These are phyloP conservation scores for Drosophila mettleri DNA, from an alignment of 2,888 invertebrate genomes.

Conservation along the genomic window DNA sequence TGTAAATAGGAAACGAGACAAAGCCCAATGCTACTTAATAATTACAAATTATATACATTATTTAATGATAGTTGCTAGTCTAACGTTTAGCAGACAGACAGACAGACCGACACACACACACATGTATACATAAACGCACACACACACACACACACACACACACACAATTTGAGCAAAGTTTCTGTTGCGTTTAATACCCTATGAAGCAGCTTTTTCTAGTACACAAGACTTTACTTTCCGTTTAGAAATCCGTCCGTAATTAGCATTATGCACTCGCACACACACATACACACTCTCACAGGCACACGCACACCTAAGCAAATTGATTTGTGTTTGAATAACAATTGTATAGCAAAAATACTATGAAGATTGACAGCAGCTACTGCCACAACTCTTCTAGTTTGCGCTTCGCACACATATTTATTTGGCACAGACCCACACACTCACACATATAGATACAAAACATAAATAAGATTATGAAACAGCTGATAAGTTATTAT, in stretches of 20 bases:
- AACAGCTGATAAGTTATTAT: slow-evolving; percentile 47
- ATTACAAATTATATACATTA: slow-evolving; percentile 60
- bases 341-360: slow-evolving; percentile 3
- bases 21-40: slow-evolving; percentile 57
- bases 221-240: slow-evolving; percentile 57
- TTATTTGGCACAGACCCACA: slow-evolving; percentile 12
- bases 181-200: slow-evolving; percentile 42
- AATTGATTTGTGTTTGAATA: slow-evolving; percentile 22
- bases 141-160: background rate
- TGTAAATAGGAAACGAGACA: slow-evolving; percentile 66
- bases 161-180: slow-evolving; percentile 22
- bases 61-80: slow-evolving; percentile 67
- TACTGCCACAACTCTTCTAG: background rate
- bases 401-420: slow-evolving; percentile 6
- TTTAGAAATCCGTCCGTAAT: slow-evolving; percentile 79
- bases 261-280: slow-evolving; percentile 66
- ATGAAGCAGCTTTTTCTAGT: slow-evolving; percentile 43
- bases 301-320: slow-evolving; percentile 19
- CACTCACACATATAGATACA: slow-evolving; percentile 15
- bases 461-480: slow-evolving; percentile 22
- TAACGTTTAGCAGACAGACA: slow-evolving; percentile 54
- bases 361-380: background rate
- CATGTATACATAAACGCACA: slow-evolving; percentile 11
- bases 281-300: slow-evolving; percentile 23
- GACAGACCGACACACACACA: slow-evolving; percentile 29